These are phyloP conservation scores for Limnephilus auricula DNA, from an alignment of 2,888 invertebrate genomes.

Conservation along the genomic window DNA sequence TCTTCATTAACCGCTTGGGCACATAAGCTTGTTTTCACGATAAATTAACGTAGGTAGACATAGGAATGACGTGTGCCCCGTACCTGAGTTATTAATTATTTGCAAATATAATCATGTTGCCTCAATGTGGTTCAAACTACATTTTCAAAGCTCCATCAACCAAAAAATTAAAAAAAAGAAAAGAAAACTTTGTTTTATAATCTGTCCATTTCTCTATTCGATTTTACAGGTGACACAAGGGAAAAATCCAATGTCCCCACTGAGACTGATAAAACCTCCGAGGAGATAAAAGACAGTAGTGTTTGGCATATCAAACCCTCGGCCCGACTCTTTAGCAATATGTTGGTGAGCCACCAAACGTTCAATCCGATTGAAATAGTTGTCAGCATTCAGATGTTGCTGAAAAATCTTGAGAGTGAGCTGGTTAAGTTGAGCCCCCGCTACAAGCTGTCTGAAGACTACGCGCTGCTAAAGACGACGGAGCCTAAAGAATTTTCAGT, in stretches of 20 bases:
- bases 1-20: too few species aligned
- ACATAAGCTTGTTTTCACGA: too few species aligned
- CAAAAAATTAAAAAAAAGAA: background rate
- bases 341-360: constrained; percentile 59
- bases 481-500: constrained; percentile 32
- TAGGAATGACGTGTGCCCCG: too few species aligned
- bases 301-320: constrained; percentile 26
- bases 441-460: constrained; percentile 67
- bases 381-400: constrained; percentile 73
- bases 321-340: constrained; percentile 43
- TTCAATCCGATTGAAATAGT: constrained; percentile 70
- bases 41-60: too few species aligned
- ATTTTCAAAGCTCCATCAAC: background rate
- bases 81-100: too few species aligned
- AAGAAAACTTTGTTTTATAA: background rate
- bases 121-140: background rate
- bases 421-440: constrained; percentile 75
- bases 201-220: background rate
- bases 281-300: background rate
- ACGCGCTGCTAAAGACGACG: constrained; percentile 42
- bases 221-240: background rate
- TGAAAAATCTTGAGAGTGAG: constrained; percentile 75
- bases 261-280: background rate
- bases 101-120: background rate
- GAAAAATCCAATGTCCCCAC: background rate